Evolutionary conservation across 1,140 invertebrate species (phyloP).

Genomic region (Lutraria rhynchaena): DNA sequence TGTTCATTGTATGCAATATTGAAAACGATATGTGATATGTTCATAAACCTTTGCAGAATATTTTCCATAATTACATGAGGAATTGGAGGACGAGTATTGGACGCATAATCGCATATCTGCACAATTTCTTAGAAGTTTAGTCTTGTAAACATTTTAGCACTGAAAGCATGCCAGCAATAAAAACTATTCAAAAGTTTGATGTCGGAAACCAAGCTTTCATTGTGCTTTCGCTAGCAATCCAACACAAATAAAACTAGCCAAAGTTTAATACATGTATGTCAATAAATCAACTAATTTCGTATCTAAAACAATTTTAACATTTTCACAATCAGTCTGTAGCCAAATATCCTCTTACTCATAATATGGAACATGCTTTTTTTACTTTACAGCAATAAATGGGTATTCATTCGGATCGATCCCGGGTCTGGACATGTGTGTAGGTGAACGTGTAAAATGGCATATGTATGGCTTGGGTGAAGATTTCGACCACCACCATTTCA

Average conservation of each 20-base stretch:
- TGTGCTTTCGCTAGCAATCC: background rate
- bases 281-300: no score
- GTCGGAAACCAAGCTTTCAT: background rate
- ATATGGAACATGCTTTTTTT: no score
- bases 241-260: background rate
- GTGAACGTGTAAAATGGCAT: slow-evolving; percentile 53
- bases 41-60: background rate
- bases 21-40: background rate
- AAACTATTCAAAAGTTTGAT: no score
- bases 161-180: no score
- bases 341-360: background rate
- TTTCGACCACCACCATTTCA: slow-evolving; percentile 57
- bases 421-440: slow-evolving; percentile 57
- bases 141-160: background rate
- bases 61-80: background rate
- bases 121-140: background rate
- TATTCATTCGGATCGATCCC: background rate
- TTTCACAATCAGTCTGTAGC: no score
- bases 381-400: slow-evolving; percentile 1
- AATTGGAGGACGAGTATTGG: background rate
- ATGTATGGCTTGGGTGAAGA: slow-evolving; percentile 25
- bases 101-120: background rate
- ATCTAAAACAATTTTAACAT: no score
- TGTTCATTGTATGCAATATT: background rate
- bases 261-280: no score